Base-by-base conservation (phyloP, 2,113 vertebrate species). In the Tenebrosternarchus preto region DNA sequence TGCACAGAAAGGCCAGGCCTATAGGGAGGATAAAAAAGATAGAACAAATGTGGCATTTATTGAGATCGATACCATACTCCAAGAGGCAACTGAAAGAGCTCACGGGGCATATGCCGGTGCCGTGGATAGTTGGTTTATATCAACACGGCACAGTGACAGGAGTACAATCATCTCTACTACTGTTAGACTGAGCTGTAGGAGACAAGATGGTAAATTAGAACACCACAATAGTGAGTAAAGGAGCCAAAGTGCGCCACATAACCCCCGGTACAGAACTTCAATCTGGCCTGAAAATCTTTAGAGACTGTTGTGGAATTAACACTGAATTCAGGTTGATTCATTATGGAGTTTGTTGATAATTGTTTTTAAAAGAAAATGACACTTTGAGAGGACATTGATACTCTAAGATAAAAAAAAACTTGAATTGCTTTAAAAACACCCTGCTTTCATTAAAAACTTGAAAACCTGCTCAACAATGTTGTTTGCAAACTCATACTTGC, bases 31-130 rank as follows among this genome's bases (percentile, higher is more conserved):
- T 68, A 33, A 24, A 81, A 83, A 43, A 43, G 75, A 36, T 73
- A 77, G 81, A 85, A 82, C 80, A 80, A 85, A 85, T 82, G 59
- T 87, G 86, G 71, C 82, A 85, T 87, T 87, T 85, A 82, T 85
- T 63, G 39, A 80, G 80, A 84, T 84, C 86, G 83, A 85, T 87
- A 82, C 59, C 53, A 24, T 66, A 43, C 80, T 82, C 71, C 17
- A 33, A 81, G 68, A 75, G 71, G 59, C 73, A 80, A 63, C 74
- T 53, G 78, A 73, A 73, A 78, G 63, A 82, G 46, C 80, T 67
- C 76, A 29, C 71, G 5, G 22, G 63, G 71, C n/a, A n/a, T 59
- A 71, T 72, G 83, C 76, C 76, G 67, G 80, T 76, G 69, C 55
- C 57, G 31, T 67, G 69, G 77, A 83, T 78, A 86, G 78, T 75